Percentiles rank a stretch among this genome's conserved stretches.
These are phyloP conservation scores for Theristicus caerulescens DNA, from an alignment of 2,113 vertebrate species.

Conservation along the genomic window DNA sequence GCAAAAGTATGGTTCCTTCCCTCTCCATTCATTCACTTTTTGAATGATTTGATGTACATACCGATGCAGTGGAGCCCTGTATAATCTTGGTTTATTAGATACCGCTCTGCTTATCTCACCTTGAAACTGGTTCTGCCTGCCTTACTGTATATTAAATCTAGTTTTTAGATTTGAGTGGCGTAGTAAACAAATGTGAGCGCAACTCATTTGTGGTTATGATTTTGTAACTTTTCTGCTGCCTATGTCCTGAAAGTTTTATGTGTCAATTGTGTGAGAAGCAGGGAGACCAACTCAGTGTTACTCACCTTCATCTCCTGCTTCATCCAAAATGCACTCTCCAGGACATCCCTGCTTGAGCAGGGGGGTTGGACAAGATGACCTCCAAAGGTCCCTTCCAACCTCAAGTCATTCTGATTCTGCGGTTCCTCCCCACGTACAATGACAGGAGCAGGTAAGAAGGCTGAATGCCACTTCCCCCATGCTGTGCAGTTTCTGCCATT, in stretches of 20 bases:
- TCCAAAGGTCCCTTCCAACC: neutral
- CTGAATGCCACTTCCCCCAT: neutral
- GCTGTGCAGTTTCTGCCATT: neutral
- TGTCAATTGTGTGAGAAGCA: neutral
- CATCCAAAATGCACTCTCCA: neutral
- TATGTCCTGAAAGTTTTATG: neutral
- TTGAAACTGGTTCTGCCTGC: neutral
- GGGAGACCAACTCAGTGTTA: neutral
- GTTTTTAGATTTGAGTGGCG: neutral
- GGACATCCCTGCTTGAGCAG: neutral
- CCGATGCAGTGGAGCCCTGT: neutral
- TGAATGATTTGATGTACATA: neutral
- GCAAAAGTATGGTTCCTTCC: neutral
- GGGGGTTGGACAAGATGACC: neutral
- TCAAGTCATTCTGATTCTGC: neutral
- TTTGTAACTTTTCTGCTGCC: neutral
- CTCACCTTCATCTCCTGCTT: neutral
- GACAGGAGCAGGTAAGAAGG: neutral
- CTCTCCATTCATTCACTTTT: neutral
- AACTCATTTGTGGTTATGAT: neutral
- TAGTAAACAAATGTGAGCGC: neutral
- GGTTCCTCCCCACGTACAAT: neutral
- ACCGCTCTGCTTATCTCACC: neutral
- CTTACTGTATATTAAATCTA: neutral
- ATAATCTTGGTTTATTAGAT: neutral